Conservation (phyloP, 2,888 invertebrate genomes). For the Dolichopus griseipennis region DNA sequence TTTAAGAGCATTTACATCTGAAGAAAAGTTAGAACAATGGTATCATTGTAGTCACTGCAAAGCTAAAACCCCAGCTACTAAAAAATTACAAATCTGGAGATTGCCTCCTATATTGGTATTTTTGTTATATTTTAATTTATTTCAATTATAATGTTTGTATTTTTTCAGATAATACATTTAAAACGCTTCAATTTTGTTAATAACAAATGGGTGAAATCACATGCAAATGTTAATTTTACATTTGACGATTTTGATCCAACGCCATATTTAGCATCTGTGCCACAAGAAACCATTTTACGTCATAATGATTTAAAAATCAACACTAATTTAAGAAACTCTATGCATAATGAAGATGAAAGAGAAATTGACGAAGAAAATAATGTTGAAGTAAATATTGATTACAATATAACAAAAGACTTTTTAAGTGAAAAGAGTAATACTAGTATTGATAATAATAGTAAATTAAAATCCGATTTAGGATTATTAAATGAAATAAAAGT, state of each 20-base stretch:
- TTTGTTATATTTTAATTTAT: not conserved
- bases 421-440: not conserved
- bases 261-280: conserved; percentile 73
- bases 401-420: not conserved
- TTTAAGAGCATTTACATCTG: conserved; percentile 77
- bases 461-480: not conserved
- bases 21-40: conserved; percentile 76
- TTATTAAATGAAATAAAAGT: not conserved
- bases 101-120: conserved; percentile 75
- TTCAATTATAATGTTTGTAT: not conserved
- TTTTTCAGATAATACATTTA: conserved; percentile 71
- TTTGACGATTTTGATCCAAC: conserved; percentile 79
- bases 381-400: not conserved
- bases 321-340: conserved; percentile 24
- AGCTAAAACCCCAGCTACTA: conserved; percentile 73
- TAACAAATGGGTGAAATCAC: conserved; percentile 89
- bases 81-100: conserved; percentile 86
- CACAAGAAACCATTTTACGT: conserved; percentile 63
- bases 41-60: conserved; percentile 81
- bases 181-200: conserved; percentile 88
- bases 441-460: not conserved
- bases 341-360: conserved; percentile 20
- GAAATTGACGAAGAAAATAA: conserved; percentile 22
- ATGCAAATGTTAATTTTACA: conserved; percentile 86
- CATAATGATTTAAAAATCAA: conserved; percentile 45